Conservation (phyloP, 2,797 vertebrate species). For the Brachyalestes nurse region DNA sequence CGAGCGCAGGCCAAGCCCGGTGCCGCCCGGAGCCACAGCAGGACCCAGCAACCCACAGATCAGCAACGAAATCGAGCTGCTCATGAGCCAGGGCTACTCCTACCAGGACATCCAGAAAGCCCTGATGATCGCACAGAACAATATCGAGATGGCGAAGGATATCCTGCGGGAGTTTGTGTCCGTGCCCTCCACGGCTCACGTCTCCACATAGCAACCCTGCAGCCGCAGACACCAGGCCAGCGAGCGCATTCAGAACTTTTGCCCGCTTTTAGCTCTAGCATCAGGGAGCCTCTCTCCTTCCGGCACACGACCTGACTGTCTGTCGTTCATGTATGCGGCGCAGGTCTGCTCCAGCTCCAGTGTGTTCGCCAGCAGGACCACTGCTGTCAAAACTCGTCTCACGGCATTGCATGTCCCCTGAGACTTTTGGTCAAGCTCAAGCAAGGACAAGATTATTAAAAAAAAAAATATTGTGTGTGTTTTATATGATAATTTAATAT, state of each 20-base stretch:
- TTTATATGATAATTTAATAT: constrained; percentile 84
- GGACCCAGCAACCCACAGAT: constrained; percentile 78
- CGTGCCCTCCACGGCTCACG: constrained; percentile 88
- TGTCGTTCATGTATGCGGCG: not conserved
- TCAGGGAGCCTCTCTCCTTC: constrained; percentile 1
- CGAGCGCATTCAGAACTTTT: not conserved
- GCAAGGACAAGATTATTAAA: constrained; percentile 72
- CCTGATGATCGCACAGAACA: constrained; percentile 97
- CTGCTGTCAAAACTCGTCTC: constrained; percentile 31
- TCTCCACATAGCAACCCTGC: constrained; percentile 87
- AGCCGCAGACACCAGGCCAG: constrained; percentile 48
- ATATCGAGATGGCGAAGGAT: constrained; percentile 98
- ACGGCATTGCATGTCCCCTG: constrained; percentile 40
- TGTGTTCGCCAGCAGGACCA: constrained; percentile 24
- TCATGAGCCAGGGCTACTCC: constrained; percentile 97
- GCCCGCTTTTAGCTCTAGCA: constrained; percentile 30
- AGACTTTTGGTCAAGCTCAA: constrained; percentile 67
- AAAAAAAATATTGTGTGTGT: constrained; percentile 64
- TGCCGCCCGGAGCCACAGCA: constrained; percentile 60
- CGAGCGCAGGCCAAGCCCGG: constrained; percentile 83
- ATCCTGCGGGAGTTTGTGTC: constrained; percentile 97
- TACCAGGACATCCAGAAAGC: constrained; percentile 99
- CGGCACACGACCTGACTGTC: constrained; percentile 27
- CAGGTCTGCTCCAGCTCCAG: constrained; percentile 4
- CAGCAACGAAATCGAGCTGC: constrained; percentile 92